Evolutionary conservation across 2,113 vertebrate genomes (phyloP).

Genomic region (Ranitomeya variabilis): DNA sequence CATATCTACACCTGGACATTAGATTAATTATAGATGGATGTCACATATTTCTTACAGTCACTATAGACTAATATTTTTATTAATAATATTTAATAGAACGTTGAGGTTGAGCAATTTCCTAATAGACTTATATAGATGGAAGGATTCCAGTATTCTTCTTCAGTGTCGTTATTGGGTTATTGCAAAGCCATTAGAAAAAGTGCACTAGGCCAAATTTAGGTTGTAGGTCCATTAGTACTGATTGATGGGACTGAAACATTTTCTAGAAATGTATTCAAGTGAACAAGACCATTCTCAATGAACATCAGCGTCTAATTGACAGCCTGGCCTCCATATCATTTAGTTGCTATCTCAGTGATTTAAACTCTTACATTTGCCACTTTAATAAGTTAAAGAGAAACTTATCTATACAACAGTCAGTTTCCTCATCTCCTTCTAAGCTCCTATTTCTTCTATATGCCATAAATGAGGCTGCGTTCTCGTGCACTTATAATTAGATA

Average conservation of each 20-base stretch:
- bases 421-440: constrained; percentile 5
- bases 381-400: constrained; percentile 42
- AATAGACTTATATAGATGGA: neutral
- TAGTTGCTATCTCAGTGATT: constrained; percentile 46
- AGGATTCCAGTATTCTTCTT: neutral
- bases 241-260: constrained; percentile 42
- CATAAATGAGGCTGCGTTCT: constrained; percentile 57
- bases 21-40: neutral
- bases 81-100: neutral
- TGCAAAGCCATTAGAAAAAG: constrained; percentile 39
- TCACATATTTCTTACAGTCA: neutral
- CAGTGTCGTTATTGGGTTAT: neutral
- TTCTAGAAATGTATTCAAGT: constrained; percentile 46
- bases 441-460: constrained; percentile 6
- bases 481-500: constrained; percentile 64
- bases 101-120: neutral
- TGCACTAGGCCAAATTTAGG: constrained; percentile 29
- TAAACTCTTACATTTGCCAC: constrained; percentile 42
- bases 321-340: constrained; percentile 48
- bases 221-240: constrained; percentile 33
- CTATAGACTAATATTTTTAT: neutral
- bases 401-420: constrained; percentile 36
- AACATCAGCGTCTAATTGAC: constrained; percentile 38
- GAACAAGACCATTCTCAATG: constrained; percentile 35
- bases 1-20: too few species aligned